Base-by-base conservation (phyloP, 2,888 invertebrate genomes). In the Agrochola lychnidis region DNA sequence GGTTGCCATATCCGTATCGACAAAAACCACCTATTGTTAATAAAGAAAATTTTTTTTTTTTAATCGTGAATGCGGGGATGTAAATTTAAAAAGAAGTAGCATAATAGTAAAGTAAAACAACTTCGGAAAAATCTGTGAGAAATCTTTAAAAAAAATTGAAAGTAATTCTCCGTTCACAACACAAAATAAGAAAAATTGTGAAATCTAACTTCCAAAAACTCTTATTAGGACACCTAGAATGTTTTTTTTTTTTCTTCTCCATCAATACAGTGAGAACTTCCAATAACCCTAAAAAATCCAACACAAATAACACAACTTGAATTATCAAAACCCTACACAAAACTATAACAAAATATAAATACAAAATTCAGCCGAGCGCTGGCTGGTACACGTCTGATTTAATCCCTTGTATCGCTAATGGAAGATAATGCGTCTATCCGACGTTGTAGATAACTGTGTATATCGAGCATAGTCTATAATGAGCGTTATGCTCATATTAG, bases 381-480 rank as follows among this genome's bases (percentile, higher is more conserved):
- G 73, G 48, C 79, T 86, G 90, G 90, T 88, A 88, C 88, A 82
- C 86, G 88, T 89, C 86, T 89, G 89, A 89, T 91, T 92, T 95
- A 96, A 96, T 95, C 95, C 94, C 88, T 79, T 94, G 94, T 94
- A 89, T 86, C 91, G 22, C 76, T 76, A 79, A 76, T 76, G 76
- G 76, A 76, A 79, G 45, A 76, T 74, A 70, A 72, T 76, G 79
- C 51, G 51, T 78, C 48, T 71, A 78, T 63, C 71, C 63, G 42
- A 71, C 79, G 56, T 51, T 57, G 56, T 63, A 78, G 22, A 42
- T 80, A 64, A 59, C 53, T 66, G n/a, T 62, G 30, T 67, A 70
- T 40, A 57, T 64, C 19, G 68, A 9, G 36, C 14, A 48, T n/a
- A 62, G 70, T 30, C 7, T 53, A 61, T 25, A 57, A 80, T 56